These are phyloP conservation scores for Urocyon cinereoargenteus DNA, from an alignment of 2,797 vertebrate genomes.

Conservation along the genomic window DNA sequence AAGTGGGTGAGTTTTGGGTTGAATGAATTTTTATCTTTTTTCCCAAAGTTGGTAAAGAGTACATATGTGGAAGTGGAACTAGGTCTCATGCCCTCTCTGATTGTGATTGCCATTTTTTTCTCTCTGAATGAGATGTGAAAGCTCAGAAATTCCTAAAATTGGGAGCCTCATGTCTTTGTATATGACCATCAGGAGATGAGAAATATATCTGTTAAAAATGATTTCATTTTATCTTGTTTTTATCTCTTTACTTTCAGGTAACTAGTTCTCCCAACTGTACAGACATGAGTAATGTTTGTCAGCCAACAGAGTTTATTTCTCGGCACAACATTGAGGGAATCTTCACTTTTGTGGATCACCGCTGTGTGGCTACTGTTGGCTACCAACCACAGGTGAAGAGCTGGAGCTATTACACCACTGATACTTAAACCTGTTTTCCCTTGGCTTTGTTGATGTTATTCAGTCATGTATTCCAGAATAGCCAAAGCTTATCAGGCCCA, in stretches of 20 bases:
- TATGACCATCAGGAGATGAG: background rate
- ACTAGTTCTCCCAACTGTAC: conserved; percentile 95
- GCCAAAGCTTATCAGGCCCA: background rate
- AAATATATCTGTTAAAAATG: conserved; percentile 16
- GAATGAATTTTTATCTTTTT: conserved; percentile 41
- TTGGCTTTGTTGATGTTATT: background rate
- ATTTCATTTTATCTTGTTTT: conserved; percentile 51
- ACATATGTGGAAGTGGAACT: background rate
- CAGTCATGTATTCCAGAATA: background rate
- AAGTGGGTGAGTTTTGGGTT: conserved; percentile 10
- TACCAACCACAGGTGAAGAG: conserved; percentile 95
- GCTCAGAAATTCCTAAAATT: conserved; percentile 44
- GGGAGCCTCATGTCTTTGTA: background rate
- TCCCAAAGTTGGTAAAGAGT: conserved; percentile 38
- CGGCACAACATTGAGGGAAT: conserved; percentile 95
- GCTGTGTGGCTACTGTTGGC: conserved; percentile 94
- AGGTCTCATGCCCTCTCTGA: background rate
- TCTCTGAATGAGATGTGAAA: conserved; percentile 28
- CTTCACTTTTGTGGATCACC: conserved; percentile 98
- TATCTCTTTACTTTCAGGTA: conserved; percentile 88
- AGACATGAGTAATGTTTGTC: conserved; percentile 92
- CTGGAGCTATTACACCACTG: fast-evolving
- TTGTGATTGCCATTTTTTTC: conserved; percentile 38
- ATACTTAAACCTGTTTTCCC: background rate
- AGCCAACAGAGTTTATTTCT: conserved; percentile 98